These are phyloP conservation scores for Drosophila auraria DNA, from an alignment of 1,140 invertebrate species.

Conservation along the genomic window DNA sequence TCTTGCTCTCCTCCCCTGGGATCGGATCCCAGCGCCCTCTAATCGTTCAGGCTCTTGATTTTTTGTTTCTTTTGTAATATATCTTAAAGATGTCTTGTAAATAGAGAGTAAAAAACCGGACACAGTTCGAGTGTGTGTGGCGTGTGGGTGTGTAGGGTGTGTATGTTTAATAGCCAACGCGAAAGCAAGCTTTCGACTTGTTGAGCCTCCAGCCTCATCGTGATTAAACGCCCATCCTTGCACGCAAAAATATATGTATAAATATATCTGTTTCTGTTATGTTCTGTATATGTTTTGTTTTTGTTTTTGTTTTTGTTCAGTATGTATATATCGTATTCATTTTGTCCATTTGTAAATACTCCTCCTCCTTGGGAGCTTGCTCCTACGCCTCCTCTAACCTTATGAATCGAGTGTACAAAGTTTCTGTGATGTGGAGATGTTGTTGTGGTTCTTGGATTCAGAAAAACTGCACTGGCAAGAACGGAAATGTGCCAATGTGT, in stretches of 20 bases:
- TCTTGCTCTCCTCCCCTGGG: conserved; percentile 48
- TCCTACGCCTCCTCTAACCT: conserved; percentile 41
- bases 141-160: conserved; percentile 36
- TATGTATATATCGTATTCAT: conserved; percentile 68
- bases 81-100: conserved; percentile 75
- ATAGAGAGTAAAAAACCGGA: conserved; percentile 57
- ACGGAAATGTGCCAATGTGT: conserved; percentile 82
- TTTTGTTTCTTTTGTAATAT: conserved; percentile 41
- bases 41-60: conserved; percentile 57
- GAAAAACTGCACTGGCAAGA: conserved; percentile 82
- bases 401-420: conserved; percentile 69
- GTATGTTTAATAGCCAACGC: conserved; percentile 58
- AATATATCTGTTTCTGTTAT: conserved; percentile 60
- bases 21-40: conserved; percentile 45
- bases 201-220: conserved; percentile 64
- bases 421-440: conserved; percentile 58
- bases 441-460: conserved; percentile 61
- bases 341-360: conserved; percentile 73
- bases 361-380: conserved; percentile 19
- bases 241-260: conserved; percentile 80
- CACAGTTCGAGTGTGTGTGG: conserved; percentile 54
- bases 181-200: conserved; percentile 72
- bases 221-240: conserved; percentile 60
- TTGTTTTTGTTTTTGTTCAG: conserved; percentile 29
- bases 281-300: conserved; percentile 34